phyloP scores from a whole-genome alignment of 1,140 invertebrate genomes.

The Ceratosolen solmsi region DNA sequence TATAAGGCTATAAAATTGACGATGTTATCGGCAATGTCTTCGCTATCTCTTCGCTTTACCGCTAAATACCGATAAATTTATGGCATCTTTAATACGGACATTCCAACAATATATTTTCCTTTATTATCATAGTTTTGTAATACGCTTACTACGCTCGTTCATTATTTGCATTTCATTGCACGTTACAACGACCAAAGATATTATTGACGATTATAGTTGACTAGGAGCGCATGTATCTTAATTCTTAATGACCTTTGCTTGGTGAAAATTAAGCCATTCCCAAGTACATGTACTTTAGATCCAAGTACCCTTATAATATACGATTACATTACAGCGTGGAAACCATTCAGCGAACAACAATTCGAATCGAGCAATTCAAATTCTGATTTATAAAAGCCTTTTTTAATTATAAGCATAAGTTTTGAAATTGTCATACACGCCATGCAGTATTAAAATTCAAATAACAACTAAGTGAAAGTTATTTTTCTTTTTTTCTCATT shows the following conservation, averaged over 20 bases:
- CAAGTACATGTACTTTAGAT: background rate
- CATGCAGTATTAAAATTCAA: too few species aligned
- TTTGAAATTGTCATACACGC: too few species aligned
- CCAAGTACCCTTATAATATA: background rate
- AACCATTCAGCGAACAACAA: background rate
- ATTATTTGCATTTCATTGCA: background rate
- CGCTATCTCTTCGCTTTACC: background rate
- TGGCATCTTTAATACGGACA: background rate
- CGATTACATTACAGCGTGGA: background rate
- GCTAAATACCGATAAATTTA: constrained; percentile 4
- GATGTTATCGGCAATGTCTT: background rate
- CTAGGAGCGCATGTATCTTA: background rate
- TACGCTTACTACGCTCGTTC: background rate
- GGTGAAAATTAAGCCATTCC: background rate
- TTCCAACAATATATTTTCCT: background rate
- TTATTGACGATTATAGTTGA: background rate
- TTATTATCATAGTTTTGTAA: background rate
- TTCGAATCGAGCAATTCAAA: background rate
- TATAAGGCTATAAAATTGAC: background rate
- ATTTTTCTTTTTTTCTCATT: too few species aligned
- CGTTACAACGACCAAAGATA: background rate
- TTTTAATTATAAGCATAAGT: too few species aligned
- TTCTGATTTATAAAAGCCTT: background rate
- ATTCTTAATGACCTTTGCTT: background rate
- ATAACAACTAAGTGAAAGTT: too few species aligned